phyloP scores from a whole-genome alignment of 30 jellyfish, hydroid and myxozoan genomes.

The Sanderia malayensis region DNA sequence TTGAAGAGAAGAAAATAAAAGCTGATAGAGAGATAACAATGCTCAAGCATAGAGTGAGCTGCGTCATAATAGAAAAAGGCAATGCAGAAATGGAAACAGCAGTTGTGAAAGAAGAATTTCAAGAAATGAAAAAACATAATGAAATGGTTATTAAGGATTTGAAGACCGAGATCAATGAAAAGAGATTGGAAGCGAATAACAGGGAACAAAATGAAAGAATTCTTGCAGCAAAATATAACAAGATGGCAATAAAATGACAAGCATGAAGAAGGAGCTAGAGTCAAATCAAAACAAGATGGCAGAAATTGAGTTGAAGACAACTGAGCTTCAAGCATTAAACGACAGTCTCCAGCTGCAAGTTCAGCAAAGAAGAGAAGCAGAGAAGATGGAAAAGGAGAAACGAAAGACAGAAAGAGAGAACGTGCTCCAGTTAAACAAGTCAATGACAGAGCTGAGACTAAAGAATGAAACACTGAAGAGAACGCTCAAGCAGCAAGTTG shows the following conservation, averaged over 20 bases:
- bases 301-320: background rate
- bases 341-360: background rate
- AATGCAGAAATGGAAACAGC: background rate
- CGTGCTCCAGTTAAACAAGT: background rate
- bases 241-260: background rate
- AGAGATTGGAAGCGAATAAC: background rate
- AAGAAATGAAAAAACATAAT: background rate
- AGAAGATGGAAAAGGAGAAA: background rate
- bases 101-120: background rate
- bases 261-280: background rate
- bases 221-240: background rate
- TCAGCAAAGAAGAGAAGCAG: background rate
- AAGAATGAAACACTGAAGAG: background rate
- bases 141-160: background rate
- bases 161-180: background rate
- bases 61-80: background rate
- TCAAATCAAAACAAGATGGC: background rate
- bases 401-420: background rate
- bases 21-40: background rate
- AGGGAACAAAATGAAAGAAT: background rate
- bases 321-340: background rate
- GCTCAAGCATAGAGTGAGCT: background rate
- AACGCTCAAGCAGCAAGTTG: background rate
- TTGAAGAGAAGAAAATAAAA: background rate
- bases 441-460: background rate